Base-by-base conservation (phyloP, 2,888 invertebrate genomes). In the Arrhopalites spinosus region DNA sequence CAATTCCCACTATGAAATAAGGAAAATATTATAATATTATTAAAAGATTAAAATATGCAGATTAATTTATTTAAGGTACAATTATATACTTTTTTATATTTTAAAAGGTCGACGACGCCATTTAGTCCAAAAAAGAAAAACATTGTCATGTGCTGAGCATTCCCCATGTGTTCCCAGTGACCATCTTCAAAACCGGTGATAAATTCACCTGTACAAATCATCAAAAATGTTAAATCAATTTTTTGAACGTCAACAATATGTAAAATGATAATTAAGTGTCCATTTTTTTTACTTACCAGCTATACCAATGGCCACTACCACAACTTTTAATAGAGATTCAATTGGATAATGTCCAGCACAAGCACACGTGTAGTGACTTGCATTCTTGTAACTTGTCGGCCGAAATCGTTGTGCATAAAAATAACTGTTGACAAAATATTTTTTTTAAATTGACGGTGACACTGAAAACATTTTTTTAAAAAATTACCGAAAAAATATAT, bases 101-200 rank as follows among this genome's bases (percentile, higher is more conserved):
- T 77, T 5, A 86, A 80, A 3, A 87, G 78, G 76, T 87, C 87
- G 13, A 86, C 77, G 0, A 86, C 81, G 5, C 86, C 87, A 64
- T 84, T 84, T 36, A 87, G 76, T 17, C 86, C 86, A 81, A 88
- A 88, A 83, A 86, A 87, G 83, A 86, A 86, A 82, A 86, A 88
- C 87, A 88, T 88, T 30, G 87, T 87, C 66, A 86, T 86, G 82
- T 88, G 87, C 79, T 87, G 87, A n/a, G 85, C 86, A 47, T 78
- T 77, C 13, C 74, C 76, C n/a, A 70, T 67, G 36, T 77, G 73
- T 73, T 78, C 78, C 79, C 77, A 81, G 77, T 69, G 76, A n/a
- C 82, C 86, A 66, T 84, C 78, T 13, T 85, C 83, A 73, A 86
- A 84, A 2, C 84, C 86, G 1, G 86, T 86, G 15, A 81, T 82